Evolutionary conservation across 2,888 invertebrate species (phyloP), one percentile per base, ranked within the genome.

Genomic region (Cepaea hortensis): DNA sequence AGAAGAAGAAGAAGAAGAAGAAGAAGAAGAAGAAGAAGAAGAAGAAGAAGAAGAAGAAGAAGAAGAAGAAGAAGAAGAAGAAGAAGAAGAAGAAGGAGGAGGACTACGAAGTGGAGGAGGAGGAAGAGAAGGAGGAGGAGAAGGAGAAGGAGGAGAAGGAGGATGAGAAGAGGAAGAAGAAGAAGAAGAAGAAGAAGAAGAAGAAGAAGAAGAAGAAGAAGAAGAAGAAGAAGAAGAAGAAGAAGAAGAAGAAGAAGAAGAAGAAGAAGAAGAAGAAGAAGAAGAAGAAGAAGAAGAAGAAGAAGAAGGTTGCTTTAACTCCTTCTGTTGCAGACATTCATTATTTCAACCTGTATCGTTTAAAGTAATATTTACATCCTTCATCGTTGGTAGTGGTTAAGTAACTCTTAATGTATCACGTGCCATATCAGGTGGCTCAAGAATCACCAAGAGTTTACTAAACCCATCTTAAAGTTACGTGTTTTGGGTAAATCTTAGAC

Each of bases 141-240:
- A 13, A 65, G 65, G 2, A 65, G 70, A 70, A n/a, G n/a, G 4
- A 70, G 20, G 3, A n/a, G n/a, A n/a, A 70, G 70, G 3, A n/a
- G n/a, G 4, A 70, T 3, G 3, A n/a, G n/a, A 18, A 65, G 70
- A 70, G 2, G 65, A 18, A 65, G 18, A 18, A 18, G 13, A 18
- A 65, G 65, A 65, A 13, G 65, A 65, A 13, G 18, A 70, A n/a
- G 70, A 70, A n/a, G n/a, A n/a, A 70, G 70, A 70, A n/a, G n/a
- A 20, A 70, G 70, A 70, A n/a, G n/a, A 20, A 70, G 70, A 70
- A n/a, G n/a, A n/a, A 70, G 70, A 70, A n/a, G n/a, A n/a, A 70
- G 70, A 70, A n/a, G n/a, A n/a, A 70, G 70, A 70, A n/a, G n/a
- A n/a, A 70, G 70, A 20, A 20, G 9, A 18, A 65, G 18, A 20